Conservation (phyloP, 2,797 vertebrate genomes). For the Acanthurus lineatus region DNA sequence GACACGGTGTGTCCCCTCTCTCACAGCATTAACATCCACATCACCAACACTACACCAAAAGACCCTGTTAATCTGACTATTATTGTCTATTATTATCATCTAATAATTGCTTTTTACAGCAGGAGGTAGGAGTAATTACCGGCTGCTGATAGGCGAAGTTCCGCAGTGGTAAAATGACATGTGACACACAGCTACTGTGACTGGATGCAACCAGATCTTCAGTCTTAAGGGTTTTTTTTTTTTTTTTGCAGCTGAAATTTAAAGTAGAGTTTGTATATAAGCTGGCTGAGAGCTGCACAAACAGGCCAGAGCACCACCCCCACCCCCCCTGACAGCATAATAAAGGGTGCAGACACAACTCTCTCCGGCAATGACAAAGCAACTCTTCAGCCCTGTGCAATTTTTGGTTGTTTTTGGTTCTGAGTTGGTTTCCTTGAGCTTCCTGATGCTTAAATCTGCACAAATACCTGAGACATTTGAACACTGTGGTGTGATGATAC, state of each 20-base stretch:
- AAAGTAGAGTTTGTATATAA: neutral
- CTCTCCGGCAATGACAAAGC: too few species aligned
- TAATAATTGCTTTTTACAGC: constrained; percentile 45
- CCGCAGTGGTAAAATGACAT: constrained; percentile 14
- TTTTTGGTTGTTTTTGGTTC: too few species aligned
- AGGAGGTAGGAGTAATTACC: constrained; percentile 30
- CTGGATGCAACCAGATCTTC: neutral
- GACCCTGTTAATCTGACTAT: constrained; percentile 35
- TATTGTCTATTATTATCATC: constrained; percentile 6
- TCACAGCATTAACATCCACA: constrained; percentile 6
- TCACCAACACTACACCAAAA: neutral
- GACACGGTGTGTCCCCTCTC: neutral
- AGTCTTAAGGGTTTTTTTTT: neutral
- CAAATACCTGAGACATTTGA: too few species aligned
- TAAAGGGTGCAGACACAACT: too few species aligned
- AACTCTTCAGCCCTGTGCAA: too few species aligned
- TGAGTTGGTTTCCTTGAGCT: too few species aligned
- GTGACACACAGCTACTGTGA: neutral
- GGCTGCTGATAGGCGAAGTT: constrained; percentile 36
- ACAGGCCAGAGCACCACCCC: too few species aligned
- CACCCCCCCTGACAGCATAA: too few species aligned
- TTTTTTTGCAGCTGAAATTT: constrained; percentile 9
- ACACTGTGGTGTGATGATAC: too few species aligned
- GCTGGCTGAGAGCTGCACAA: too few species aligned
- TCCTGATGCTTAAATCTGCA: too few species aligned